phyloP scores from a whole-genome alignment of 1,140 invertebrate species.

The Drosophila carrolli region DNA sequence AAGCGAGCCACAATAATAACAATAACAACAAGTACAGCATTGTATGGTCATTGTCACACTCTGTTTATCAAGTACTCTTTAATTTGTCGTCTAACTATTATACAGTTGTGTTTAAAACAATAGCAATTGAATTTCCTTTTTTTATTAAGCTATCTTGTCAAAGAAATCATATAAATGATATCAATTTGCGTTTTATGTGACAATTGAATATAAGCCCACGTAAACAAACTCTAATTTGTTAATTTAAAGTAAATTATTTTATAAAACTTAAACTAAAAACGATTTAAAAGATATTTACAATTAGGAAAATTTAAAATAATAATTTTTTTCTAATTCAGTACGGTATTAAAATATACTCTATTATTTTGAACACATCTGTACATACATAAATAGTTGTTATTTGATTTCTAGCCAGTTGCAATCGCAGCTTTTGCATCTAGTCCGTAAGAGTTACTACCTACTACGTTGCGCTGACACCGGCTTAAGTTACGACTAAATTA shows the following conservation, averaged over 20 bases:
- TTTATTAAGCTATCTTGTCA: too few relatives aligned
- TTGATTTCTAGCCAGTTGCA: slow-evolving; percentile 42
- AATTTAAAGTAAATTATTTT: too few relatives aligned
- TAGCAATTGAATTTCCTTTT: neutral
- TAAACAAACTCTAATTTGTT: too few relatives aligned
- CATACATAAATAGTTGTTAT: slow-evolving; percentile 27
- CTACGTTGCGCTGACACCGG: slow-evolving; percentile 38
- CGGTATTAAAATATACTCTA: neutral
- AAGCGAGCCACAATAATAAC: slow-evolving; percentile 36
- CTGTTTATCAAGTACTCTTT: slow-evolving; percentile 57
- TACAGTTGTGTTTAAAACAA: slow-evolving; percentile 11
- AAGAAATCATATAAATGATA: too few relatives aligned
- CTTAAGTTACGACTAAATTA: slow-evolving; percentile 36
- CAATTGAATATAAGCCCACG: too few relatives aligned
- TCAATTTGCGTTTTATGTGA: too few relatives aligned
- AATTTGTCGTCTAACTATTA: slow-evolving; percentile 35
- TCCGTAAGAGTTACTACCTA: slow-evolving; percentile 37
- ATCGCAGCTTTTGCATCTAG: slow-evolving; percentile 52
- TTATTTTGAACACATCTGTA: slow-evolving; percentile 2
- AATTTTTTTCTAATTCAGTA: too few relatives aligned
- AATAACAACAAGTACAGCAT: slow-evolving; percentile 32
- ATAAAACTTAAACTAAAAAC: neutral
- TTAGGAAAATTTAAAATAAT: neutral
- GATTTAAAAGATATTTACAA: neutral
- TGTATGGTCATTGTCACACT: slow-evolving; percentile 63